These are phyloP conservation scores for Pseudomyrmex sp. DNA, from an alignment of 1,140 invertebrate species.

Conservation along the genomic window DNA sequence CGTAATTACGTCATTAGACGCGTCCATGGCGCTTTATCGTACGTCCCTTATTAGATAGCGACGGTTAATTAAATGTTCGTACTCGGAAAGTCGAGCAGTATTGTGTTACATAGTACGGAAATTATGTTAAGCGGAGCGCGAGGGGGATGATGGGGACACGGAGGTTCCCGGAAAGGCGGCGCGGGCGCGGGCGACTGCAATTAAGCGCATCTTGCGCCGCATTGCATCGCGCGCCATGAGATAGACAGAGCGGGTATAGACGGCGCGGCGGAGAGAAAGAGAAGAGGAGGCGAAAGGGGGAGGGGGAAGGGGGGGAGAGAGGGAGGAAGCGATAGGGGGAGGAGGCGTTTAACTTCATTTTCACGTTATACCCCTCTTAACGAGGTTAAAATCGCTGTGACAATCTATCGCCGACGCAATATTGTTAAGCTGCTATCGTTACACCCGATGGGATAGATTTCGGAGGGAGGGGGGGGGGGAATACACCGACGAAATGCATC, in stretches of 20 bases:
- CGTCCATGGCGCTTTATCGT: constrained; percentile 34
- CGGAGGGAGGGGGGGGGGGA: neutral
- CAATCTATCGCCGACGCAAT: constrained; percentile 66
- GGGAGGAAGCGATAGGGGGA: constrained; percentile 27
- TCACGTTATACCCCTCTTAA: constrained; percentile 69
- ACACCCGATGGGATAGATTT: constrained; percentile 66
- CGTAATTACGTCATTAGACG: constrained; percentile 43
- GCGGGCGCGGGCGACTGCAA: constrained; percentile 43
- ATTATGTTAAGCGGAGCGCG: constrained; percentile 56
- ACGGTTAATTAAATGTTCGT: constrained; percentile 58
- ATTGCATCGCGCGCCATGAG: constrained; percentile 30
- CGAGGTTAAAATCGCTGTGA: constrained; percentile 73
- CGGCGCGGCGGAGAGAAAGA: neutral
- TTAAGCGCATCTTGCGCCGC: constrained; percentile 66
- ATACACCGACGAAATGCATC: constrained; percentile 36
- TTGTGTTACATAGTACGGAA: constrained; percentile 59
- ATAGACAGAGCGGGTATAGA: neutral
- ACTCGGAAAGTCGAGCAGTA: constrained; percentile 58
- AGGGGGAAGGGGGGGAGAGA: constrained; percentile 29
- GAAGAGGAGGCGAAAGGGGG: constrained; percentile 11
- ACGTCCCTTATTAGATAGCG: constrained; percentile 43
- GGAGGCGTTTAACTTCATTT: constrained; percentile 71
- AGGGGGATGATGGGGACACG: no score
- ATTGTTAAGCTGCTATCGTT: constrained; percentile 65
- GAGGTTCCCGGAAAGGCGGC: constrained; percentile 8